Base-by-base conservation (phyloP, 1,140 invertebrate species). In the Nasonia giraulti region DNA sequence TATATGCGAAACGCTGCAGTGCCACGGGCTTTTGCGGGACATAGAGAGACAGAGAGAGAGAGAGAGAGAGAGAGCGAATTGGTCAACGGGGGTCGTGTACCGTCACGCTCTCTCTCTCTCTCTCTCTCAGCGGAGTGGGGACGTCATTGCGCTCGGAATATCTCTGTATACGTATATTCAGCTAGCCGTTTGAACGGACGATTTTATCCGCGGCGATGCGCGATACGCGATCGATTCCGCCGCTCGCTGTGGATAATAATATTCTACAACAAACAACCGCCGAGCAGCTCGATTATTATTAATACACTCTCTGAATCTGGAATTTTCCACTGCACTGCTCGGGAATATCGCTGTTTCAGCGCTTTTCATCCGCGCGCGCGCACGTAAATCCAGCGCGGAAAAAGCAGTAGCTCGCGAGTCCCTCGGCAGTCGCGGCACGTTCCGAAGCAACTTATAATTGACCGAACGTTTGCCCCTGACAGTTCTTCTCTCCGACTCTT, bases 361-460 rank as follows among this genome's bases (percentile, higher is more conserved):
- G 44, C 2, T 40, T n/a, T 62, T 75, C 47, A 71, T 80, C 33
- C 7, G 31, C n/a, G n/a, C n/a, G n/a, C 1, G 40, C 23, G 33
- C 62, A 23, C 82, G 50, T 81, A 81, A 85, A 84, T 84, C 79
- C 77, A 55, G 8, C 47, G 50, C 79, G 55, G 4, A 62, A 62
- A 62, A 62, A 17, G 55, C 27, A 27, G 27, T 27, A 27, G 27
- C 55, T n/a, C 55, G 55, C 4, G 6, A 71, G 6, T 81, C 31
- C 0, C 2, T 87, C 71, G 31, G 84, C 85, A 90, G 79, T 69
- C 88, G 11, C 77, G 66, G 83, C 89, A 90, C 89, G 89, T 91
- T 33, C 78, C 69, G 80, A 87, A 89, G 87, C 87, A 90, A 90
- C 87, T 91, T 91, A 91, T 91, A 91, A 90, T 90, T 90, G 88